Base-by-base conservation (phyloP, 2,113 vertebrate species). In the Tylochromis polylepis region DNA sequence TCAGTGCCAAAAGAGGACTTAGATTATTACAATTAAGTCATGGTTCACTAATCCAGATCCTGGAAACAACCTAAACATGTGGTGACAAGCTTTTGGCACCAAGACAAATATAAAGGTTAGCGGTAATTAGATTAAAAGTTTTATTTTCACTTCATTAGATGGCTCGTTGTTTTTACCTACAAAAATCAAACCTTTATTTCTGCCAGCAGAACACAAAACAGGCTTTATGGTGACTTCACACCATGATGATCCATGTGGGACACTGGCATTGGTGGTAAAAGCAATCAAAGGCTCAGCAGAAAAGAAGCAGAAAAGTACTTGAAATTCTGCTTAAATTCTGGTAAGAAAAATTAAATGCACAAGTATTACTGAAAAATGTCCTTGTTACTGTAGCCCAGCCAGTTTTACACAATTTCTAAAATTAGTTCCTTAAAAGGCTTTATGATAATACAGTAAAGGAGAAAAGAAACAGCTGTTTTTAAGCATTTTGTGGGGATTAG, bases 21-120 rank as follows among this genome's bases (percentile, higher is more conserved):
- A 77, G 9, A 56, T 70, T 56, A 34, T 60, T 10, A 75, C 16
- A 83, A 56, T 5, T 0, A 20, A 77, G 27, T n/a, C 20, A 56
- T 38, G 12, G 49, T 53, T 80, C 6, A 84, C 36, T 81, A 31
- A 85, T 81, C 49, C 34, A 10, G 12, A 8, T 91, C 29, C 31
- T 85, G 85, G 87, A 93, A 91, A 82, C 2, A 3, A 83, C 12
- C 12, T 60, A 22, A 56, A 11, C 11, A 29, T 72, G 51, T 4
- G 20, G 51, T n/a, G 24, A 79, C 75, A 70, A 55, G n/a, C 3
- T 8, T 83, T 53, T 55, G 9, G 79, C n/a, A 18, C 24, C 31
- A 49, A 16, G n/a, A 83, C 27, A 51, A 79, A 56, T 6, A 12
- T 6, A 43, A 72, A 46, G 31, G 53, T 78, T 72, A 46, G 41